A percentile compares a stretch with the other conserved stretches of the same genome.
Evolutionary conservation across 2,113 vertebrate species (phyloP).

Genomic region (Anolis carolinensis): DNA sequence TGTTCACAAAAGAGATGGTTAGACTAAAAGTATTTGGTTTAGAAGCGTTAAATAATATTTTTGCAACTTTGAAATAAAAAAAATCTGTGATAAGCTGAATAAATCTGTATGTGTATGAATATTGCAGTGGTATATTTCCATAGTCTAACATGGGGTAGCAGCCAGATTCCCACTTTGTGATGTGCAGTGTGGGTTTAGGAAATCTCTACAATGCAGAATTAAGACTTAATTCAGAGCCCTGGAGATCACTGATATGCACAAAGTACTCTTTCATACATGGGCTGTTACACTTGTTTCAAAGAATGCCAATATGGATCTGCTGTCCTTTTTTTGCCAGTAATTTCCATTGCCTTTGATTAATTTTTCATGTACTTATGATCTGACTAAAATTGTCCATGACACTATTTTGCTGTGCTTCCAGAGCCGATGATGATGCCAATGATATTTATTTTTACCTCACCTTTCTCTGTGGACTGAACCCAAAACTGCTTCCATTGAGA

Average conservation of each 20-base stretch:
- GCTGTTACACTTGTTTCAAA: background rate
- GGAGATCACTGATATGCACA: background rate
- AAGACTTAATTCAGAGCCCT: background rate
- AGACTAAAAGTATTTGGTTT: background rate
- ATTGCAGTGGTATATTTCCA: constrained; percentile 35
- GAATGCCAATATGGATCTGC: background rate
- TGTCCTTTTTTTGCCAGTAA: background rate
- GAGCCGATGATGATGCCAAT: too few relatives aligned
- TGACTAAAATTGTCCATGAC: background rate
- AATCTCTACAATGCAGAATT: background rate
- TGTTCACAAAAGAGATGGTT: constrained; percentile 36
- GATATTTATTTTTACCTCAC: too few relatives aligned
- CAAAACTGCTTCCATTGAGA: background rate
- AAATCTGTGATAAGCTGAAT: constrained; percentile 50
- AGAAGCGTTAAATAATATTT: constrained; percentile 39
- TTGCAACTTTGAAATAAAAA: constrained; percentile 40
- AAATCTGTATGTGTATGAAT: constrained; percentile 53
- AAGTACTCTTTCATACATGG: background rate
- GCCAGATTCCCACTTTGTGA: background rate
- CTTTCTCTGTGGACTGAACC: too few relatives aligned
- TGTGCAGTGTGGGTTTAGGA: background rate
- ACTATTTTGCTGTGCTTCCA: background rate
- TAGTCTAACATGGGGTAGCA: constrained; percentile 29
- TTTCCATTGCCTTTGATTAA: background rate
- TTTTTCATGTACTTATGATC: background rate